Conservation (phyloP, 1,140 invertebrate genomes). For the Carcinoscorpius rotundicauda region DNA sequence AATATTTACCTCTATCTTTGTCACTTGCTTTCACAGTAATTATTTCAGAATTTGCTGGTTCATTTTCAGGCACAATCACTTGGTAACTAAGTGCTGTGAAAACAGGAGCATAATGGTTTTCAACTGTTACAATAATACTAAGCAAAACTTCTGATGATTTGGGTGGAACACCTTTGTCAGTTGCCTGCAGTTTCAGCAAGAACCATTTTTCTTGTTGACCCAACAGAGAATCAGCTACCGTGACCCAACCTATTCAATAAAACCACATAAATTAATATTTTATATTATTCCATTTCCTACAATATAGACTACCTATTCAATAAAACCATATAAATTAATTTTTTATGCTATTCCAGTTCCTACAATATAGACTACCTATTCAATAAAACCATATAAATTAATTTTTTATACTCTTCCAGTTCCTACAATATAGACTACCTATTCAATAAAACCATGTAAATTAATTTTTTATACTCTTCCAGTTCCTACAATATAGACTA, state of each 20-base stretch:
- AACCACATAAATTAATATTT: too few species aligned
- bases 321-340: too few species aligned
- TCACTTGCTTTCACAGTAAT: slow-evolving; percentile 72
- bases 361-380: too few species aligned
- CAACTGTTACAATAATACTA: slow-evolving; percentile 64
- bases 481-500: too few species aligned
- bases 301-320: too few species aligned
- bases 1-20: slow-evolving; percentile 45
- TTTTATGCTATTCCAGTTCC: too few species aligned
- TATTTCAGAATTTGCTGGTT: slow-evolving; percentile 69
- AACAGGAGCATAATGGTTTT: slow-evolving; percentile 63
- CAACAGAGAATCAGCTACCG: slow-evolving; percentile 45
- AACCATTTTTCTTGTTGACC: slow-evolving; percentile 44
- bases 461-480: too few species aligned
- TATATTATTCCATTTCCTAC: too few species aligned
- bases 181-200: slow-evolving; percentile 52
- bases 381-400: too few species aligned
- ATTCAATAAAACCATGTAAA: too few species aligned
- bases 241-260: slow-evolving; percentile 46
- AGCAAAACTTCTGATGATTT: slow-evolving; percentile 58
- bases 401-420: too few species aligned
- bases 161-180: slow-evolving; percentile 72
- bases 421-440: too few species aligned
- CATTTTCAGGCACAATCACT: slow-evolving; percentile 81
- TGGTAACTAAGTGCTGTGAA: slow-evolving; percentile 76